Evolutionary conservation across 1,140 invertebrate species (phyloP).

Genomic region (Psix sp.): DNA sequence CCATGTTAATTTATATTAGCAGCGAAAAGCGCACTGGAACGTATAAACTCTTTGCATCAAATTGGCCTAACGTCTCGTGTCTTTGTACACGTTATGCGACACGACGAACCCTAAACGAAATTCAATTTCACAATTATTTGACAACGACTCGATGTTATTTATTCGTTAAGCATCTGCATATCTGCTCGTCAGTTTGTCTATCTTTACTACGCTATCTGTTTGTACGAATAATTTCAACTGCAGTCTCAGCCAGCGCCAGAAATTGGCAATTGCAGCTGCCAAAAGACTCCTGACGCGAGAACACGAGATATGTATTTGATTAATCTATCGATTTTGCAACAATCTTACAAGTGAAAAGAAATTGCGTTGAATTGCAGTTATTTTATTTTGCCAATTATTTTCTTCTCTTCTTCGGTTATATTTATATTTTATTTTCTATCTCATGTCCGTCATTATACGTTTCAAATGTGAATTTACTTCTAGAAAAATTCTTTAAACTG

Average conservation of each 20-base stretch:
- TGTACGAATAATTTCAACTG: conserved; percentile 28
- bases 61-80: conserved; percentile 21
- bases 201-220: conserved; percentile 22
- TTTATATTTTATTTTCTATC: too few relatives aligned
- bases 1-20: too few relatives aligned
- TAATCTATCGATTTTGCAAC: conserved; percentile 21
- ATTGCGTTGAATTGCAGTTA: too few relatives aligned
- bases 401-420: too few relatives aligned
- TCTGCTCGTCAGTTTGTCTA: conserved; percentile 17
- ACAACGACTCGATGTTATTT: conserved; percentile 17
- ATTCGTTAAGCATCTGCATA: conserved; percentile 28
- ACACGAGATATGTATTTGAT: conserved; percentile 17
- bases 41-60: conserved; percentile 23
- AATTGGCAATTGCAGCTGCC: conserved; percentile 28
- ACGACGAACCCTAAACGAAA: conserved; percentile 12
- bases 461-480: too few relatives aligned
- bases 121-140: conserved; percentile 34
- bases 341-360: conserved; percentile 1
- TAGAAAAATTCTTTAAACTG: too few relatives aligned
- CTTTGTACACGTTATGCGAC: conserved; percentile 8
- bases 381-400: too few relatives aligned
- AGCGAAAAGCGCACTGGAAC: too few relatives aligned
- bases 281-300: conserved; percentile 10
- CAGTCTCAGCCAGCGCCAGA: conserved; percentile 6
- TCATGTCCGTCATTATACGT: too few relatives aligned